phyloP scores from a whole-genome alignment of 2,888 invertebrate species.

The Cancer borealis region DNA sequence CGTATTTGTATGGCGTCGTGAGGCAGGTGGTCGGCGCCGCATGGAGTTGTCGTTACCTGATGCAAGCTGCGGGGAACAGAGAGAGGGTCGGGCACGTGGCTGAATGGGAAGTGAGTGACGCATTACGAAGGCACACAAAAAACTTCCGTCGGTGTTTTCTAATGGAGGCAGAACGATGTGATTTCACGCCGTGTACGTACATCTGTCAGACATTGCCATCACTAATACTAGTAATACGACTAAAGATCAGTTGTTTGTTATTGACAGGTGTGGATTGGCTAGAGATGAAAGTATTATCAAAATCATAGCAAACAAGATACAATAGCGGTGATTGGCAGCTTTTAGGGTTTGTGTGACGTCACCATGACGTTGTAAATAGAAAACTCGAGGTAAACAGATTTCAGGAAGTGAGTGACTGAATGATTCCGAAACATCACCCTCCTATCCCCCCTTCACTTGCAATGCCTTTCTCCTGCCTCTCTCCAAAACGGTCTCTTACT shows the following conservation, averaged over 20 bases:
- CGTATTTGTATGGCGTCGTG: constrained; percentile 17
- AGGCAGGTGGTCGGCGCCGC: neutral
- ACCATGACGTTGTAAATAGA: neutral
- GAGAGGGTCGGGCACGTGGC: neutral
- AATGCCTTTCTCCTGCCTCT: neutral
- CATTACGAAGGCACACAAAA: neutral
- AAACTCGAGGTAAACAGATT: neutral
- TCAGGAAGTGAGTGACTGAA: neutral
- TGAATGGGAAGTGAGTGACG: constrained; percentile 27
- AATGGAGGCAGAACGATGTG: neutral
- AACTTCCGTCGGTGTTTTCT: neutral
- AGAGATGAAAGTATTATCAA: neutral
- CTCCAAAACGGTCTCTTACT: neutral
- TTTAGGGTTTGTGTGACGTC: neutral
- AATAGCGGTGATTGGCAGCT: neutral
- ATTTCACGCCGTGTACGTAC: neutral
- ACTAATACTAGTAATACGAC: neutral
- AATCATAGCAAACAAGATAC: constrained; percentile 7
- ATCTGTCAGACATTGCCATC: neutral
- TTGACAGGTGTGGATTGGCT: neutral
- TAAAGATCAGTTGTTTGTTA: neutral
- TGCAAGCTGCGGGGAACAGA: neutral
- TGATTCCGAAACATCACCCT: neutral
- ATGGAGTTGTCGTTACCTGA: neutral
- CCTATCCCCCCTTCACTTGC: neutral